A percentile compares a stretch with the other conserved stretches of the same genome.
Evolutionary conservation across 2,888 invertebrate species (phyloP).

Genomic region (Dynastes grantii): DNA sequence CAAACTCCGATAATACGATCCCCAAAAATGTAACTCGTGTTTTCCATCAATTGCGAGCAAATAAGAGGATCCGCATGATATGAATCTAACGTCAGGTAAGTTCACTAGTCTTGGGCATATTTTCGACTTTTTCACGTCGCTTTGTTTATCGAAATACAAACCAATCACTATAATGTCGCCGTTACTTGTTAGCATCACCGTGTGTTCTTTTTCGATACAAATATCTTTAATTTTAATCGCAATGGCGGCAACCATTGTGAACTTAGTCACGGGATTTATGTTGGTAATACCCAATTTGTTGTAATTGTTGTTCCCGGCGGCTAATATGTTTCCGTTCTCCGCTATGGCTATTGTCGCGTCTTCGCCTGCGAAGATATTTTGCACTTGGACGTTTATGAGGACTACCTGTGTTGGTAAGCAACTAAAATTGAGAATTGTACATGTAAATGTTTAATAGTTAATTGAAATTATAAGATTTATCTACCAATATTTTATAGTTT

Average conservation of each 20-base stretch:
- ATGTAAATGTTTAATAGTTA: background rate
- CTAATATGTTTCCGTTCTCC: slow-evolving; percentile 75
- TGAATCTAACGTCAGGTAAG: slow-evolving; percentile 48
- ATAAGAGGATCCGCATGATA: slow-evolving; percentile 76
- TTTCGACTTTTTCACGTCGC: slow-evolving; percentile 70
- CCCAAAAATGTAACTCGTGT: slow-evolving; percentile 82
- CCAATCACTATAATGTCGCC: slow-evolving; percentile 79
- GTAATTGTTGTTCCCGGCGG: slow-evolving; percentile 77
- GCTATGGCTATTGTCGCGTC: slow-evolving; percentile 78
- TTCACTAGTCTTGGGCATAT: slow-evolving; percentile 52
- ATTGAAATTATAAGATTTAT: background rate
- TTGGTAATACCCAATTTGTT: slow-evolving; percentile 76
- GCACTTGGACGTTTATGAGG: slow-evolving; percentile 71
- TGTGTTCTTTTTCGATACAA: slow-evolving; percentile 76
- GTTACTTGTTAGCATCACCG: slow-evolving; percentile 76
- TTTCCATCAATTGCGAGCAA: slow-evolving; percentile 78
- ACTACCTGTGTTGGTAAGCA: slow-evolving; percentile 70
- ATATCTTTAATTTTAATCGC: slow-evolving; percentile 74
- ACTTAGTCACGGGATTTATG: slow-evolving; percentile 59
- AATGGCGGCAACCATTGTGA: slow-evolving; percentile 69
- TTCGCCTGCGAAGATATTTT: slow-evolving; percentile 75
- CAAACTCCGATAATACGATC: slow-evolving; percentile 71
- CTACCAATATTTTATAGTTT: slow-evolving; percentile 71
- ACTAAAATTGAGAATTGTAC: slow-evolving; percentile 61
- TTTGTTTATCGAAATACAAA: slow-evolving; percentile 76